Evolutionary conservation across 2,113 vertebrate genomes (phyloP), one percentile per base, ranked within the genome.

Genomic region (Nyctereutes procyonoides): DNA sequence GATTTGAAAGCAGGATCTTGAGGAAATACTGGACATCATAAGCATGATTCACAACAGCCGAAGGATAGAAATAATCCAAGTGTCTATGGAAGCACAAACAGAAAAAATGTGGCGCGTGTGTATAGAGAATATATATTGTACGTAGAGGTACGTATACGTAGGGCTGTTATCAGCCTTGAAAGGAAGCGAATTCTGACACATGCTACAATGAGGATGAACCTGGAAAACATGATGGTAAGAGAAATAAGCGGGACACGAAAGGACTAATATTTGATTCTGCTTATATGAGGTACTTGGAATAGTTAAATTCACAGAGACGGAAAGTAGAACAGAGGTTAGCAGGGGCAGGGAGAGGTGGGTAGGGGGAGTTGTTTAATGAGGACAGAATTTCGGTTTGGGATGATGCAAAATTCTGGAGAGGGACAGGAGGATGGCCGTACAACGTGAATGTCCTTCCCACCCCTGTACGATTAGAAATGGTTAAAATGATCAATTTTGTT

Each of bases 391-490:
- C 60, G 7, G 90, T 74, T n/a, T 4, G 12, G 58, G 62, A 51
- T 11, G 26, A 74, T 5, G 26, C 38, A n/a, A 80, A 12, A 16
- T 43, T 77, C 55, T 43, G 28, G 17, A 69, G 69, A 28, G 1
- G 15, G 79, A 10, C 8, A 17, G 56, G 1, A 14, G 60, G 26
- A 20, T 0, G 6, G 17, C 0, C 22, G 5, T 11, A 13, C n/a
- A 67, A 43, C 0, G 13, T 15, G 38, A 62, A 53, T 3, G 32
- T 9, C 71, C 24, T 51, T 15, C 28, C 8, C 3, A 1, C 32
- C 55, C 16, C 65, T 8, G 53, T 15, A 51, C 63, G 19, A 13
- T 71, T 73, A 9, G n/a, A 48, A 77, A 62, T 5, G 26, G n/a
- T 26, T 60, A 24, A 26, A 43, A 24, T 0, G 13, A 22, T 53